phyloP scores from a whole-genome alignment of 64 coral and sea anemone genomes.

The Astreopora myriophthalma region DNA sequence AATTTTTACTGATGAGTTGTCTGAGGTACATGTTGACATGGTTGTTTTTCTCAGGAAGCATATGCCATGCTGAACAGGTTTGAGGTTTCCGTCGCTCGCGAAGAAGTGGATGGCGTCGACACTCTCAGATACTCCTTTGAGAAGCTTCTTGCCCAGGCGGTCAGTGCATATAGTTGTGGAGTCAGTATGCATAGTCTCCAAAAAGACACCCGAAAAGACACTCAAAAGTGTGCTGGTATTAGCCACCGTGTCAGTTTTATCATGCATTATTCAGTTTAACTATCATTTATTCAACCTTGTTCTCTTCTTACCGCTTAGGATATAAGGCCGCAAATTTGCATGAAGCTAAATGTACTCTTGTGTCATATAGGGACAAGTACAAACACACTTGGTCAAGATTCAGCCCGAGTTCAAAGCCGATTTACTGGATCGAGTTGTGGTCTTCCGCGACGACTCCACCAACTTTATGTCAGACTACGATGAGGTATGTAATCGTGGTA shows the following conservation, averaged over 20 bases:
- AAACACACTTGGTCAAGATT: conserved; percentile 85
- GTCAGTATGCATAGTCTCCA: too few species aligned
- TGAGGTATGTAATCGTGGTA: conserved; percentile 24
- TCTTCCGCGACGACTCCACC: conserved; percentile 63
- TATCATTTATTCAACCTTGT: too few species aligned
- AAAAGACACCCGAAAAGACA: too few species aligned
- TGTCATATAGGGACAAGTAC: conserved; percentile 64
- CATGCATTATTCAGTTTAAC: too few species aligned
- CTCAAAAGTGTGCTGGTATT: too few species aligned
- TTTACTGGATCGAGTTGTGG: conserved; percentile 79
- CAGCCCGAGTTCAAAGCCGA: conserved; percentile 93
- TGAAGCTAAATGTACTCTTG: background rate
- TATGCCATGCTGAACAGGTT: conserved; percentile 92
- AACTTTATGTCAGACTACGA: conserved; percentile 75
- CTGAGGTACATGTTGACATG: too few species aligned
- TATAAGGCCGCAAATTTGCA: too few species aligned
- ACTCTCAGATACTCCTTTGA: conserved; percentile 90
- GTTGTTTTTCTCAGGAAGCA: conserved; percentile 60
- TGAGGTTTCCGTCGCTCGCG: conserved; percentile 85
- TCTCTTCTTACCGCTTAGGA: too few species aligned
- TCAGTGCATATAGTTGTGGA: background rate
- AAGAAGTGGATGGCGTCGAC: conserved; percentile 92
- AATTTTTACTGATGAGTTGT: too few species aligned
- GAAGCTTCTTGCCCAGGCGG: conserved; percentile 88
- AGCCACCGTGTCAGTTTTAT: too few species aligned